These are phyloP conservation scores for Lasius platythorax DNA, from an alignment of 2,888 invertebrate species.

Conservation along the genomic window DNA sequence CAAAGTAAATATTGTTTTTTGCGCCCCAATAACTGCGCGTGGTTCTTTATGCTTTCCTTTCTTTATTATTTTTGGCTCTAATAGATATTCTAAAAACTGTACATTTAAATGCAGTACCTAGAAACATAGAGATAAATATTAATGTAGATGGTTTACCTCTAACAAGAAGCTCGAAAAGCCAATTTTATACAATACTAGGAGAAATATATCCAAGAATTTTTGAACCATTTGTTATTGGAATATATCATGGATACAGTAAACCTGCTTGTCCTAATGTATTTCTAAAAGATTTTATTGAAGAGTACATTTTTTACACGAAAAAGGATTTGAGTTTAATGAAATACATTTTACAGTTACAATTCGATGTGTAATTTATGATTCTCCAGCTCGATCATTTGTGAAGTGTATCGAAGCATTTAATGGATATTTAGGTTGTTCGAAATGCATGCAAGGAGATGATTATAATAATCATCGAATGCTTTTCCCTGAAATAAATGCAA, in stretches of 20 bases:
- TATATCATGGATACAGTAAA: not conserved
- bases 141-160: not conserved
- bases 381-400: not conserved
- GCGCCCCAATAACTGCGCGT: no score
- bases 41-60: no score
- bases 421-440: not conserved
- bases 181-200: not conserved
- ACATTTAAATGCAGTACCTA: not conserved
- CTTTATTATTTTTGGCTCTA: no score
- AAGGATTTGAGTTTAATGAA: not conserved
- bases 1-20: not conserved
- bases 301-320: not conserved
- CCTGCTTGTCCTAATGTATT: not conserved
- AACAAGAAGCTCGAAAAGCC: not conserved
- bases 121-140: not conserved
- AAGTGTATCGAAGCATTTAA: not conserved
- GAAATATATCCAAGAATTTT: not conserved
- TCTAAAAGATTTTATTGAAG: not conserved
- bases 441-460: not conserved
- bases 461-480: not conserved
- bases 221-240: not conserved
- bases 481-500: not conserved
- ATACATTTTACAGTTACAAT: not conserved
- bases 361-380: not conserved
- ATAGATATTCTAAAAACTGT: not conserved